Evolutionary conservation across 1,140 invertebrate genomes (phyloP).

Genomic region (Alviniconcha marisindica): DNA sequence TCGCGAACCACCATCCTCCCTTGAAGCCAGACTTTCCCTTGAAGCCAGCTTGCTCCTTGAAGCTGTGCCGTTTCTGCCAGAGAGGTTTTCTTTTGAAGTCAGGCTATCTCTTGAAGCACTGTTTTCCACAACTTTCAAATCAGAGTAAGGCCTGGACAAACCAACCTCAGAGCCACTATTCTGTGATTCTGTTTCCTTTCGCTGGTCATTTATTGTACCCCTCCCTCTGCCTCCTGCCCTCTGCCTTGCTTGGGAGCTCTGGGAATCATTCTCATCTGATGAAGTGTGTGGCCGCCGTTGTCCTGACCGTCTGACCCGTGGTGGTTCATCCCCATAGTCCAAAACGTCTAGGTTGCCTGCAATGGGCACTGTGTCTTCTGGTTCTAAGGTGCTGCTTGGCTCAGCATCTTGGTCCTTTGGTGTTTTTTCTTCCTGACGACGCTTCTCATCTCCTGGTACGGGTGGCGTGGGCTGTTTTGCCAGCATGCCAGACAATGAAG

Average conservation of each 20-base stretch:
- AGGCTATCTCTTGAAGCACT: slow-evolving; percentile 10
- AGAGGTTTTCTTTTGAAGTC: background rate
- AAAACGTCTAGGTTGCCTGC: background rate
- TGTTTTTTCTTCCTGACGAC: background rate
- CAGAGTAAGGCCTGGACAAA: too few relatives aligned
- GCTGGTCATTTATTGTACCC: background rate
- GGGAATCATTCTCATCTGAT: background rate
- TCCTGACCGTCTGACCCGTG: background rate
- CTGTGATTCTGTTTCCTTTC: too few relatives aligned
- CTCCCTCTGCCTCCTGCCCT: background rate
- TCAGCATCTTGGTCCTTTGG: background rate
- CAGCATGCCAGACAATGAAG: background rate
- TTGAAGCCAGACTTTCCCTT: background rate
- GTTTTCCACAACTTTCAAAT: background rate
- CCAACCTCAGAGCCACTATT: too few relatives aligned
- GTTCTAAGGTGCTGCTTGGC: background rate
- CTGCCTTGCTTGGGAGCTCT: background rate
- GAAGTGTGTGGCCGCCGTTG: background rate
- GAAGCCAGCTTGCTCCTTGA: background rate
- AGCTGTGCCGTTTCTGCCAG: background rate
- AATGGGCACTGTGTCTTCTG: background rate
- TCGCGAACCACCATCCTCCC: background rate
- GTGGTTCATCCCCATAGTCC: slow-evolving; percentile 7
- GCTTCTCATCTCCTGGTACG: background rate
- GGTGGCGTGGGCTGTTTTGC: too few relatives aligned